These are phyloP conservation scores for Saccostrea cuccullata DNA, from an alignment of 1,140 invertebrate genomes.

Conservation along the genomic window DNA sequence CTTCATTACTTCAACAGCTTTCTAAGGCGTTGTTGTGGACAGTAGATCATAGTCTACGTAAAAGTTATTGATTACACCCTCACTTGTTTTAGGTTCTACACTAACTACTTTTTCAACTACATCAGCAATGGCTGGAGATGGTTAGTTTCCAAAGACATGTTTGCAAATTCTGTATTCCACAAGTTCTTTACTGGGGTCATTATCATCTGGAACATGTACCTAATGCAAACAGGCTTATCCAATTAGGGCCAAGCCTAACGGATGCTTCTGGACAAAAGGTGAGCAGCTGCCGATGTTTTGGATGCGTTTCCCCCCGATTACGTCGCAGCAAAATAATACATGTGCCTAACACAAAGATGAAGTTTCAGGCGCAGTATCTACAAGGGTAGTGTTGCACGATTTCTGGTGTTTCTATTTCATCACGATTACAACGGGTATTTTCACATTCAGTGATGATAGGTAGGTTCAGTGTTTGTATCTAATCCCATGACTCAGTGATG, in stretches of 20 bases:
- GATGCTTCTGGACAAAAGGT: slow-evolving; percentile 45
- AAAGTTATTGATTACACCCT: not conserved
- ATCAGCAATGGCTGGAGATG: slow-evolving; percentile 33
- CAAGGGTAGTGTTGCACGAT: slow-evolving; percentile 8
- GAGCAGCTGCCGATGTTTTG: slow-evolving; percentile 46
- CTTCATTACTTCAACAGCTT: slow-evolving; percentile 38
- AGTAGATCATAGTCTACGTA: slow-evolving; percentile 28
- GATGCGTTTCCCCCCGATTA: slow-evolving; percentile 38
- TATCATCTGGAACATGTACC: not conserved
- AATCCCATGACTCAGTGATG: slow-evolving; percentile 36
- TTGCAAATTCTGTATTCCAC: slow-evolving; percentile 21
- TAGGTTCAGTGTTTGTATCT: not conserved
- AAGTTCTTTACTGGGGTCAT: not conserved
- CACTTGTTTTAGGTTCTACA: not conserved
- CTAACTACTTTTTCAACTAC: not conserved
- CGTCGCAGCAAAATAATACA: slow-evolving; percentile 42
- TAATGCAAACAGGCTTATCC: slow-evolving; percentile 13
- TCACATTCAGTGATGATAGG: not conserved
- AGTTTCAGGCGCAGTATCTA: not conserved
- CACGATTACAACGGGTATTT: slow-evolving; percentile 18
- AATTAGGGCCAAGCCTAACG: slow-evolving; percentile 41
- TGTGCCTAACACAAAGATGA: not conserved
- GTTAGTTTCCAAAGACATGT: slow-evolving; percentile 37
- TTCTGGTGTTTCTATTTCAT: slow-evolving; percentile 46
- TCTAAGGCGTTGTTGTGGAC: slow-evolving; percentile 15